Percentiles rank a stretch among this genome's conserved stretches.
Evolutionary conservation across 2,113 vertebrate species (phyloP).

Genomic region (Syngnathus floridae): DNA sequence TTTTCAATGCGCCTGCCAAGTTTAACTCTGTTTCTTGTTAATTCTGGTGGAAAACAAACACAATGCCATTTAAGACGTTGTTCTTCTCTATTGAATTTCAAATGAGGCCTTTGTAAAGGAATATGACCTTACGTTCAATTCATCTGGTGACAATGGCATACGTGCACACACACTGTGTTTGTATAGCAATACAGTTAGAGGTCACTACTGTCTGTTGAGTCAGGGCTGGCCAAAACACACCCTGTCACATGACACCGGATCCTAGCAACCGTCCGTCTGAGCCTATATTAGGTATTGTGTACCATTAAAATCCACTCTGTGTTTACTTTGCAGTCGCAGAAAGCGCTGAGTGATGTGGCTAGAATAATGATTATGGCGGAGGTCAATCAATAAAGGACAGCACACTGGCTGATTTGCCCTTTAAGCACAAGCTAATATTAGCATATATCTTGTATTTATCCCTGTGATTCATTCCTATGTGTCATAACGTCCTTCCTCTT

Average conservation of each 20-base stretch:
- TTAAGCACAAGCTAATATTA: not conserved
- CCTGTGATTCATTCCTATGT: not conserved
- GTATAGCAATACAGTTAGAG: conserved; percentile 20
- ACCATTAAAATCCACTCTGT: not conserved
- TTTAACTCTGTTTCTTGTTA: not conserved
- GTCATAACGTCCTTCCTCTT: not conserved
- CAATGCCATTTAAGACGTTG: not conserved
- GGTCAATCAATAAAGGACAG: not conserved
- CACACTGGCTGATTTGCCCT: not conserved
- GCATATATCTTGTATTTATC: not conserved
- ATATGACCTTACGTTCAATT: not conserved
- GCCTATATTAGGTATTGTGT: conserved; percentile 1
- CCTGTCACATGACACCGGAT: not conserved
- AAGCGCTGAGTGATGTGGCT: not conserved
- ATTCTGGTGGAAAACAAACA: not conserved
- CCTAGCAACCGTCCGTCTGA: conserved; percentile 3
- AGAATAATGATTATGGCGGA: not conserved
- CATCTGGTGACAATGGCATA: not conserved
- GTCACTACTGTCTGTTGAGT: conserved; percentile 10
- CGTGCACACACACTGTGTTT: conserved; percentile 1
- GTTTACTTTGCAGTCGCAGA: not conserved
- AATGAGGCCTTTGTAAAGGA: not conserved
- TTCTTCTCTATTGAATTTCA: not conserved
- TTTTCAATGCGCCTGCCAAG: not conserved
- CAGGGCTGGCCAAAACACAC: conserved; percentile 12